Conservation (phyloP, 2,113 vertebrate genomes). For the Nerophis ophidion region DNA sequence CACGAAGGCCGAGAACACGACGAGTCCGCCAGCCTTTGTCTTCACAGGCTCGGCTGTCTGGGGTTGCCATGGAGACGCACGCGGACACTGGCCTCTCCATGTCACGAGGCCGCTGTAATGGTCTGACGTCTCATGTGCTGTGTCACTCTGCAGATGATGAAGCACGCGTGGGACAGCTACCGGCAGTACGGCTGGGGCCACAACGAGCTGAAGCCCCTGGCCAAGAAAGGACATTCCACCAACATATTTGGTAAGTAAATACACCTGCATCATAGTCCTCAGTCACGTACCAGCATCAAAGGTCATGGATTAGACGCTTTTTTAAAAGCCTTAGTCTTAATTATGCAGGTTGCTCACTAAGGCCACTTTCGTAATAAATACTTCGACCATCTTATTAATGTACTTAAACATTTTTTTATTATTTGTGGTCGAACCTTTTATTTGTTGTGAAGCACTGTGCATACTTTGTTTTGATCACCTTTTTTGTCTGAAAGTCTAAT, state of each 20-base stretch:
- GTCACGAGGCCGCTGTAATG: too few relatives aligned
- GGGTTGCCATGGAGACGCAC: constrained; percentile 11
- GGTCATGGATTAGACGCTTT: too few relatives aligned
- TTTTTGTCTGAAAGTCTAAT: too few relatives aligned
- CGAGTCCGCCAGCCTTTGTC: constrained; percentile 41
- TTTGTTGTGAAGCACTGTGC: too few relatives aligned
- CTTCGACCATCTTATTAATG: too few relatives aligned
- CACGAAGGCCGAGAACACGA: constrained; percentile 53
- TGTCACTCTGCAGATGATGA: constrained; percentile 85
- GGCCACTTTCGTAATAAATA: too few relatives aligned
- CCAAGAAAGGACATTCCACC: constrained; percentile 97
- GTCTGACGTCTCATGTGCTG: not conserved
- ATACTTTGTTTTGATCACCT: too few relatives aligned
- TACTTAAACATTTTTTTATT: too few relatives aligned
- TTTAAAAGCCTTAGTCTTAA: not conserved
- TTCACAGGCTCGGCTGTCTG: constrained; percentile 43
- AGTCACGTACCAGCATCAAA: too few relatives aligned
- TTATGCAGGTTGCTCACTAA: too few relatives aligned
- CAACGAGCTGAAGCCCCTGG: constrained; percentile 96
- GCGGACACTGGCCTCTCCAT: constrained; percentile 7
- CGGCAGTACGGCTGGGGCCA: constrained; percentile 95
- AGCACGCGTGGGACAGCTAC: constrained; percentile 98
- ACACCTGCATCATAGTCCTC: not conserved
- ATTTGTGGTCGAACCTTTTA: too few relatives aligned
- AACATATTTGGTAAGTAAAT: constrained; percentile 93